Evolutionary conservation across 2,113 vertebrate species (phyloP).

Genomic region (Collichthys lucidus): DNA sequence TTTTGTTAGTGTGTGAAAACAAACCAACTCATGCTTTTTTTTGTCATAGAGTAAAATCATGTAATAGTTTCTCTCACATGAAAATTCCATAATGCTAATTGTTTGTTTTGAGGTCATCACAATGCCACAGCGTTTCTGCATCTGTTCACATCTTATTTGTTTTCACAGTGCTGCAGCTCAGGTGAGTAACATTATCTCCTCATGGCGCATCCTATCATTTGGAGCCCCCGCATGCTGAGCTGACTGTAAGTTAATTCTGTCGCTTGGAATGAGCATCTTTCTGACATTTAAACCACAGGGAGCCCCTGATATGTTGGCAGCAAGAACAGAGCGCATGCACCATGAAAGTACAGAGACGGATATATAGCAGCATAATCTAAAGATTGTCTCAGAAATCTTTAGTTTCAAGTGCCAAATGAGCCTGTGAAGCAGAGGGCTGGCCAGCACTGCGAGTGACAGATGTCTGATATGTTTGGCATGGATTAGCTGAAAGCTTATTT

Average conservation of each 20-base stretch:
- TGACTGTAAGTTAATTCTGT: conserved; percentile 78
- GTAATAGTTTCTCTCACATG: conserved; percentile 17
- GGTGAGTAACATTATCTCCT: conserved; percentile 71
- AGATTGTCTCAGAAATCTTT: conserved; percentile 73
- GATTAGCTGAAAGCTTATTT: conserved; percentile 81
- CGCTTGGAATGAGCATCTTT: conserved; percentile 70
- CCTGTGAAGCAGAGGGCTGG: conserved; percentile 67
- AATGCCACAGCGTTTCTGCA: conserved; percentile 32
- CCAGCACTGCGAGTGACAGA: conserved; percentile 77
- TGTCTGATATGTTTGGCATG: conserved; percentile 80
- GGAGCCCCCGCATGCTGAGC: conserved; percentile 52
- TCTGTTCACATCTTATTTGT: conserved; percentile 59
- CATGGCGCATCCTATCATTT: conserved; percentile 68
- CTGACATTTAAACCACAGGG: conserved; percentile 79
- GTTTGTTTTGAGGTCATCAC: conserved; percentile 51
- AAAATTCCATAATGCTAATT: conserved; percentile 13
- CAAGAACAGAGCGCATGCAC: conserved; percentile 46
- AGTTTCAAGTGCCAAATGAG: conserved; percentile 68
- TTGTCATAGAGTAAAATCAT: not conserved
- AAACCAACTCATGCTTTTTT: conserved; percentile 6
- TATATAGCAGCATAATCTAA: conserved; percentile 65
- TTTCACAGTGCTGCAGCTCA: conserved; percentile 58
- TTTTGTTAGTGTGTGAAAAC: conserved; percentile 7
- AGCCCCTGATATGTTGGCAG: conserved; percentile 58
- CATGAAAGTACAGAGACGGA: conserved; percentile 42